Percentiles rank a stretch among this genome's conserved stretches.
phyloP scores from a whole-genome alignment of 2,797 vertebrate genomes.

The Trematomus bernacchii region DNA sequence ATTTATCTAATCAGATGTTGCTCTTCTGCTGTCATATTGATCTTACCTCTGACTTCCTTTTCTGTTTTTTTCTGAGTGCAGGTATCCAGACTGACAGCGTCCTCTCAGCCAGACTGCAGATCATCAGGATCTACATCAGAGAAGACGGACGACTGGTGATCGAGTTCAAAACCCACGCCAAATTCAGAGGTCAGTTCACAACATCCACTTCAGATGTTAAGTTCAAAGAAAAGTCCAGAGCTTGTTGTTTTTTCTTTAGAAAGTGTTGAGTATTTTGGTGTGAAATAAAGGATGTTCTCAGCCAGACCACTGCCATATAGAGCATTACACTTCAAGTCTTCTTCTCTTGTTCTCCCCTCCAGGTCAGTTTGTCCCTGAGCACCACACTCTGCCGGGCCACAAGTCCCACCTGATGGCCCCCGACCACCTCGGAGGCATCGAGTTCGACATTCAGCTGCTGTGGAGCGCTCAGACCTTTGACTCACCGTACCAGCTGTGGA shows the following conservation, averaged over 20 bases:
- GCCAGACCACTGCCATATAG: neutral
- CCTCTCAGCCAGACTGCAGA: slow-evolving; percentile 95
- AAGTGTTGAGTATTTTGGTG: neutral
- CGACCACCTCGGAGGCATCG: slow-evolving; percentile 95
- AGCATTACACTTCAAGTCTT: neutral
- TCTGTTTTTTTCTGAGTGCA: slow-evolving; percentile 59
- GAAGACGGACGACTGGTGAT: slow-evolving; percentile 97
- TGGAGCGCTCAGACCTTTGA: slow-evolving; percentile 98
- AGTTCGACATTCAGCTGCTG: slow-evolving; percentile 95
- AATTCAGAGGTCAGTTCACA: slow-evolving; percentile 91
- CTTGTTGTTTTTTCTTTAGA: neutral
- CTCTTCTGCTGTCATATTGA: neutral
- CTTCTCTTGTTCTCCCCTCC: neutral
- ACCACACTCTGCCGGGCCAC: slow-evolving; percentile 95
- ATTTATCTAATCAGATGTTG: neutral
- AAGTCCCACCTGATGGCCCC: slow-evolving; percentile 93
- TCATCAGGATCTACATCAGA: slow-evolving; percentile 97
- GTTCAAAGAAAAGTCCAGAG: too few relatives aligned
- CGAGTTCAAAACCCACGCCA: slow-evolving; percentile 98
- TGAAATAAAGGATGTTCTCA: neutral
- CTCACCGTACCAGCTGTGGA: slow-evolving; percentile 97
- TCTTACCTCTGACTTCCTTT: neutral
- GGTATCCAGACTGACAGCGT: slow-evolving; percentile 99
- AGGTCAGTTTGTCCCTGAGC: slow-evolving; percentile 97
- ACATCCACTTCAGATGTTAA: neutral